phyloP scores from a whole-genome alignment of 1,140 invertebrate genomes.

The Heliconius himera region DNA sequence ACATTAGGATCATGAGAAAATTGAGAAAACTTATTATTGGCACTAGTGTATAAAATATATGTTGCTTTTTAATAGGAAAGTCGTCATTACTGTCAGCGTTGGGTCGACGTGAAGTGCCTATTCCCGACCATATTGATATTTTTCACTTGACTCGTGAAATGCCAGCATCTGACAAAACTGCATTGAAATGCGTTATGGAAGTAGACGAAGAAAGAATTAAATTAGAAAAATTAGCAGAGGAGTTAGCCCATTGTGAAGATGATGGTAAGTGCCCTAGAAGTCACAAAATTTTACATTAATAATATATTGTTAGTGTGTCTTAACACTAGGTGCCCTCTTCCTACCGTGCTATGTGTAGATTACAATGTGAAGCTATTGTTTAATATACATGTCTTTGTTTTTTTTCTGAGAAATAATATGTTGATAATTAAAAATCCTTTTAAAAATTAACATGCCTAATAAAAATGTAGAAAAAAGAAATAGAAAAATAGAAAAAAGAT shows the following conservation, averaged over 20 bases:
- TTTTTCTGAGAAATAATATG: background rate
- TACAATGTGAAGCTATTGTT: too few species aligned
- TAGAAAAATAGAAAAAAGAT: too few species aligned
- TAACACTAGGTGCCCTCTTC: too few species aligned
- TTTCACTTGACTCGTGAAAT: conserved; percentile 98
- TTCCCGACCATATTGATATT: conserved; percentile 98
- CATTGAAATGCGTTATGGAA: conserved; percentile 98
- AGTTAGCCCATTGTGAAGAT: conserved; percentile 92
- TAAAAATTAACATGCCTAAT: too few species aligned
- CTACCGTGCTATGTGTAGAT: too few species aligned
- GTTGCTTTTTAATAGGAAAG: conserved; percentile 85
- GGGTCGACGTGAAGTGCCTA: conserved; percentile 96
- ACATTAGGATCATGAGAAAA: background rate
- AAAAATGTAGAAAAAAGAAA: too few species aligned
- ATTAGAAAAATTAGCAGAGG: conserved; percentile 96
- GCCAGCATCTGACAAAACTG: conserved; percentile 95
- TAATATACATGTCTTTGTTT: background rate
- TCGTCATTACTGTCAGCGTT: conserved; percentile 96
- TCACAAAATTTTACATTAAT: background rate
- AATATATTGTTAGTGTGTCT: too few species aligned
- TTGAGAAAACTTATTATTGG: background rate
- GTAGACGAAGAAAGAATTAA: conserved; percentile 97
- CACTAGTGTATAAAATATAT: background rate
- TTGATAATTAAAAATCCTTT: too few species aligned
- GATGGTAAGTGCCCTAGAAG: conserved; percentile 83